Conservation (phyloP, 2,888 invertebrate genomes). For the Acronicta aceris region DNA sequence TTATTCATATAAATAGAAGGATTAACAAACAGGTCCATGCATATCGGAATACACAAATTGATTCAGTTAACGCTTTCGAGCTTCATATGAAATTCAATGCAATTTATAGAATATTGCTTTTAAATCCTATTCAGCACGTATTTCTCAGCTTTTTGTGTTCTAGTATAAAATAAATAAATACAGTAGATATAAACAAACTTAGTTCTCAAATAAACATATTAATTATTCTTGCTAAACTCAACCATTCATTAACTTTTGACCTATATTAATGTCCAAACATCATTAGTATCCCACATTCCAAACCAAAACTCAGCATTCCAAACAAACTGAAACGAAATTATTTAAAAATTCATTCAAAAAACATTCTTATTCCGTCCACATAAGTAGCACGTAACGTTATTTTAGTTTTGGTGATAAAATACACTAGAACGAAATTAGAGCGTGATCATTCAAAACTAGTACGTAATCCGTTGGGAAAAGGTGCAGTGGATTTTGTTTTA, state of each 20-base stretch:
- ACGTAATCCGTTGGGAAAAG: conserved; percentile 29
- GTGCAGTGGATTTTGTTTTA: conserved; percentile 45
- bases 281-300: conserved; percentile 41
- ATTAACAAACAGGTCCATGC: conserved; percentile 44
- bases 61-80: conserved; percentile 35
- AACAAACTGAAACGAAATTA: conserved; percentile 39
- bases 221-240: conserved; percentile 10
- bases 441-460: conserved; percentile 38
- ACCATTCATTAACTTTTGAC: conserved; percentile 24
- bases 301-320: conserved; percentile 29
- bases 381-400: conserved; percentile 32
- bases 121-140: conserved; percentile 25
- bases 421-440: conserved; percentile 29
- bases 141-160: conserved; percentile 3
- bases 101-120: conserved; percentile 35
- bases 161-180: too few species aligned
- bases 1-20: conserved; percentile 15
- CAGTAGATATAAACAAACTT: too few species aligned
- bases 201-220: too few species aligned
- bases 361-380: conserved; percentile 29
- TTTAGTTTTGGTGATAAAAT: conserved; percentile 43
- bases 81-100: conserved; percentile 35
- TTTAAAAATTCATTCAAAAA: conserved; percentile 35
- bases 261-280: conserved; percentile 31
- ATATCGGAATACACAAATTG: conserved; percentile 45